Percentiles rank a stretch among this genome's conserved stretches.
Evolutionary conservation across 2,888 invertebrate species (phyloP).

Genomic region (Agrotis segetum): DNA sequence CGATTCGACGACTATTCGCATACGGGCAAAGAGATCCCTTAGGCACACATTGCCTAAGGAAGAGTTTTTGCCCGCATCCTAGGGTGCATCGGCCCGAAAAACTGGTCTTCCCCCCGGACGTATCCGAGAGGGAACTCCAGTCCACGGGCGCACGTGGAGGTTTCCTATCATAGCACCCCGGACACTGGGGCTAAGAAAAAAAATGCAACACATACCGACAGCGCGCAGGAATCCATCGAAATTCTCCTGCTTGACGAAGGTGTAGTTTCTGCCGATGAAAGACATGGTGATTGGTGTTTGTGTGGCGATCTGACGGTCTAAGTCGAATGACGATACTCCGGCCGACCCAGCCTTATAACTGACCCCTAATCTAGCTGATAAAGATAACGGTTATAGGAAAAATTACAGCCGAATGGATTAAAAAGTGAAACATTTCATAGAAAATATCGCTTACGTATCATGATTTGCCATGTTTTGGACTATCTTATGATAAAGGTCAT

Average conservation of each 20-base stretch:
- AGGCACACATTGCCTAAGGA: too few relatives aligned
- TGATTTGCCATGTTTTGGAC: background rate
- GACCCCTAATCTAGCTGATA: conserved; percentile 42
- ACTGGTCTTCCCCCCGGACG: too few relatives aligned
- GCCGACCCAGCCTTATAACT: conserved; percentile 19
- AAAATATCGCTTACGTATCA: conserved; percentile 3
- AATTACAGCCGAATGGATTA: background rate
- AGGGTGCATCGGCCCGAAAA: too few relatives aligned
- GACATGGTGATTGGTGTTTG: conserved; percentile 24
- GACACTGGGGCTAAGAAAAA: too few relatives aligned
- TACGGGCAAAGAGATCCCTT: too few relatives aligned
- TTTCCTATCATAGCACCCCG: too few relatives aligned
- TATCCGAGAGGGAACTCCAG: too few relatives aligned
- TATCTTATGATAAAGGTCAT: conserved; percentile 2
- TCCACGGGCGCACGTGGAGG: too few relatives aligned
- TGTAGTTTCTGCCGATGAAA: conserved; percentile 40
- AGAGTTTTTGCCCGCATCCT: too few relatives aligned
- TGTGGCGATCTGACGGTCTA: conserved; percentile 1
- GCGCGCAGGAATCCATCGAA: conserved; percentile 69
- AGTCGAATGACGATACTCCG: conserved; percentile 18
- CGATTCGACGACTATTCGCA: too few relatives aligned
- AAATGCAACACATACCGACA: conserved; percentile 61
- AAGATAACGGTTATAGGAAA: conserved; percentile 22
- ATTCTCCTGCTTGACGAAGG: conserved; percentile 68
- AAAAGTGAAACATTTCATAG: background rate